These are phyloP conservation scores for Helicorthomorpha holstii DNA, from an alignment of 1,140 invertebrate species.

Conservation along the genomic window DNA sequence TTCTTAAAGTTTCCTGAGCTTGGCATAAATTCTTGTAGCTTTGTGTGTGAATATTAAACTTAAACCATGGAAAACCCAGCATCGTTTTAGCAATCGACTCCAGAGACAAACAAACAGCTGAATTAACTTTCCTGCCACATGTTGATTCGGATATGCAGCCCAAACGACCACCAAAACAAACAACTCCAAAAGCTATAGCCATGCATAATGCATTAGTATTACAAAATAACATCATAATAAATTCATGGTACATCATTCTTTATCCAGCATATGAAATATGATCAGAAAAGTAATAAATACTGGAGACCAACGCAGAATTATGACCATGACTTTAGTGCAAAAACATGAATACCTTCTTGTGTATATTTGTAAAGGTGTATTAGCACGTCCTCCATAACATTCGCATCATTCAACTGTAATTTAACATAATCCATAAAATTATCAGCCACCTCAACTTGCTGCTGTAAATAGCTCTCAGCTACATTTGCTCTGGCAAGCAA, in stretches of 20 bases:
- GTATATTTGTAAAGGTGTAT: neutral
- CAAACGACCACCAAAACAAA: conserved; percentile 62
- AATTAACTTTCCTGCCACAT: conserved; percentile 59
- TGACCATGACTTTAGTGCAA: neutral
- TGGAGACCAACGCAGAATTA: too few species aligned
- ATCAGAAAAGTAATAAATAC: too few species aligned
- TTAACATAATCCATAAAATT: conserved; percentile 2
- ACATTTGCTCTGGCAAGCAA: neutral
- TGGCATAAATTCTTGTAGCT: too few species aligned
- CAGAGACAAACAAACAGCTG: conserved; percentile 61
- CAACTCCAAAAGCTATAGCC: conserved; percentile 62
- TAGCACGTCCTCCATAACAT: neutral
- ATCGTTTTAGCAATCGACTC: conserved; percentile 43
- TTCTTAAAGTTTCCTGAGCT: too few species aligned
- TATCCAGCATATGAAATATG: too few species aligned
- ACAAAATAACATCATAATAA: too few species aligned
- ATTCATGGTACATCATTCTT: too few species aligned
- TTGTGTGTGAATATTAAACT: conserved; percentile 46
- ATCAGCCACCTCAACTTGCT: neutral
- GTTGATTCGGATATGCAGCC: conserved; percentile 55
- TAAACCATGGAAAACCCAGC: conserved; percentile 69
- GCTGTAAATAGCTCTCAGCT: neutral
- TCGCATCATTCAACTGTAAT: too few species aligned
- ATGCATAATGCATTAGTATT: too few species aligned
- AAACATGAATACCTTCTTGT: conserved; percentile 4